A percentile compares a stretch with the other conserved stretches of the same genome.
phyloP scores from a whole-genome alignment of 2,888 invertebrate genomes.

The Hyposoter dolosus region DNA sequence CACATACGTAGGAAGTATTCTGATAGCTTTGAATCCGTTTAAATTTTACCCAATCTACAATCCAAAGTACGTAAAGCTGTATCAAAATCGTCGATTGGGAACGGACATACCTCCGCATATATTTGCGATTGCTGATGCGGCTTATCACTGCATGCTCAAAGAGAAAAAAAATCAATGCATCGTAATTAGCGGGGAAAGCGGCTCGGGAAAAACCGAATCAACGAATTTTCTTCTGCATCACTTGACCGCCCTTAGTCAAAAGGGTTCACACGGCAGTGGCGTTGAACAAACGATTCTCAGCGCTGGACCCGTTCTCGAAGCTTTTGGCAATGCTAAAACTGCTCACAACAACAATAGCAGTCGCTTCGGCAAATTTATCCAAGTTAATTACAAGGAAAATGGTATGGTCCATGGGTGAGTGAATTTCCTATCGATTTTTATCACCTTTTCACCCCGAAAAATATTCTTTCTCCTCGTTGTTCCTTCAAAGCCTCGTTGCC shows the following conservation, averaged over 20 bases:
- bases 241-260: constrained; percentile 97
- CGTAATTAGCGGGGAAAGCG: constrained; percentile 97
- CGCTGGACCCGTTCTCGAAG: constrained; percentile 98
- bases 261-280: constrained; percentile 97
- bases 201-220: constrained; percentile 98
- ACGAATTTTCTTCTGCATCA: constrained; percentile 98
- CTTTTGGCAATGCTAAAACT: constrained; percentile 99
- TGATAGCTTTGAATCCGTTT: constrained; percentile 97
- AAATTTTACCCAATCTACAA: constrained; percentile 99
- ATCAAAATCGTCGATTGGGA: constrained; percentile 96
- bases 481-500: neutral
- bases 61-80: constrained; percentile 98
- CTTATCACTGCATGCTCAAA: constrained; percentile 97
- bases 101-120: constrained; percentile 98
- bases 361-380: constrained; percentile 98
- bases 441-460: neutral
- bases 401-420: constrained; percentile 97
- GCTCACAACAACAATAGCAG: constrained; percentile 99
- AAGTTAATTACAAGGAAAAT: constrained; percentile 99
- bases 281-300: constrained; percentile 98
- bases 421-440: neutral
- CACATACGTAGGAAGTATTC: constrained; percentile 97
- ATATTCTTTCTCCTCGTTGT: neutral
- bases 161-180: constrained; percentile 96
- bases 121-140: constrained; percentile 97